These are phyloP conservation scores for Lagodon rhomboides DNA, from an alignment of 2,797 vertebrate species.

Conservation along the genomic window DNA sequence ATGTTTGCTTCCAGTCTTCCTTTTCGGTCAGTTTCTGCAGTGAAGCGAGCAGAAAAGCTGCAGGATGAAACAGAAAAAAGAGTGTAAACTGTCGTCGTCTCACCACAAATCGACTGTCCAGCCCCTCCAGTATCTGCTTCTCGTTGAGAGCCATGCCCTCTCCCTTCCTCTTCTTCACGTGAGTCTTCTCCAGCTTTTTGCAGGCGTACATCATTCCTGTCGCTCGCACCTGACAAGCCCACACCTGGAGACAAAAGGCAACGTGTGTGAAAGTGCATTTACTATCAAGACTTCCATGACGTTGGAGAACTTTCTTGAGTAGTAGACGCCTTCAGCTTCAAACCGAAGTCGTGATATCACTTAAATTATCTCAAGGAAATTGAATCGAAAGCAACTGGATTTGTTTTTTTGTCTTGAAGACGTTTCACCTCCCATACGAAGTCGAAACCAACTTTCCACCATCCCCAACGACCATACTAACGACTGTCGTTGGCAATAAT, in stretches of 20 bases:
- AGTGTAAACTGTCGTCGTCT: constrained; percentile 22
- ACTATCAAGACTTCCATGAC: too few species aligned
- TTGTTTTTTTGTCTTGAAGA: too few species aligned
- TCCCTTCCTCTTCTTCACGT: constrained; percentile 89
- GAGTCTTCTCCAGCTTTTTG: constrained; percentile 92
- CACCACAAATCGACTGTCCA: constrained; percentile 92
- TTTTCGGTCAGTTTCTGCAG: too few species aligned
- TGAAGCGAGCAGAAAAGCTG: background rate
- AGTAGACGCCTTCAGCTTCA: background rate
- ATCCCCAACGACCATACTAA: too few species aligned
- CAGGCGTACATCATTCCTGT: constrained; percentile 93
- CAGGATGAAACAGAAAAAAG: background rate
- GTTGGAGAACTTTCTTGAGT: background rate
- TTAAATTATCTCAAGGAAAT: too few species aligned
- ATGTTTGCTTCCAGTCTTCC: too few species aligned
- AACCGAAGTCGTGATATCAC: background rate
- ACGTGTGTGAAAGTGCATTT: background rate
- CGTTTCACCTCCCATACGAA: too few species aligned
- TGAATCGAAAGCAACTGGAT: too few species aligned
- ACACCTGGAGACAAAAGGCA: constrained; percentile 80
- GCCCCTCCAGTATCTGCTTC: constrained; percentile 89
- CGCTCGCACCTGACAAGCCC: constrained; percentile 88
- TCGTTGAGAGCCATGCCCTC: constrained; percentile 91
- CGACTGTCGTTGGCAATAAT: too few species aligned
- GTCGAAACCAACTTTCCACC: too few species aligned